A percentile compares a stretch with the other conserved stretches of the same genome.
These are phyloP conservation scores for Phytoseiulus persimilis DNA, from an alignment of 2,888 invertebrate genomes.

Conservation along the genomic window DNA sequence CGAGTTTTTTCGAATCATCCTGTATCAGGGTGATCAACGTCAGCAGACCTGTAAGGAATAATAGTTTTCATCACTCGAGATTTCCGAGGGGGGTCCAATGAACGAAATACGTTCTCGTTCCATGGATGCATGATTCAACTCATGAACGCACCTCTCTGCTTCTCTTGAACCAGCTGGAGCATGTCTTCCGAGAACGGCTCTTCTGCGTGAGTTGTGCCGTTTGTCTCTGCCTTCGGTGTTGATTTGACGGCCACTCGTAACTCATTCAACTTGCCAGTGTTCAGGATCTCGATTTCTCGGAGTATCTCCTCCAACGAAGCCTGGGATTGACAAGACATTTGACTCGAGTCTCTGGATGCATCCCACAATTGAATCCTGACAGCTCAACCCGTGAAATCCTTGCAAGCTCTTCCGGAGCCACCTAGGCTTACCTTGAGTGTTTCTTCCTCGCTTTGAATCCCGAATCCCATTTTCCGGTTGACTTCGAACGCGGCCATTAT, in stretches of 20 bases:
- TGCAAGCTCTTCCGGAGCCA: neutral
- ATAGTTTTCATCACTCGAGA: neutral
- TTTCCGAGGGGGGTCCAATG: too few relatives aligned
- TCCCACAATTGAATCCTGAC: too few relatives aligned
- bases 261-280: slow-evolving; percentile 23
- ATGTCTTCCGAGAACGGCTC: neutral
- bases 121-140: too few relatives aligned
- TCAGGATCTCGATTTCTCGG: slow-evolving; percentile 9
- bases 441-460: slow-evolving; percentile 82
- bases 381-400: neutral
- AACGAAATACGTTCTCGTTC: too few relatives aligned
- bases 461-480: slow-evolving; percentile 73
- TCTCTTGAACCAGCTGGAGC: neutral
- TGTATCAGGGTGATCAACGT: neutral
- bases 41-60: neutral
- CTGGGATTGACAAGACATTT: neutral
- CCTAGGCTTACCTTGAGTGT: slow-evolving; percentile 8
- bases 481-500: slow-evolving; percentile 80
- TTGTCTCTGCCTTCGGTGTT: neutral
- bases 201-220: neutral
- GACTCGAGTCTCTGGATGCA: neutral
- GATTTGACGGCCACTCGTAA: neutral
- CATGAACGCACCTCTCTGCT: neutral
- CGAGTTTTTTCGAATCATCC: slow-evolving; percentile 21
- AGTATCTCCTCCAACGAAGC: slow-evolving; percentile 17